Conservation (phyloP, 2,113 vertebrate genomes). For the Oreochromis tanganicae region DNA sequence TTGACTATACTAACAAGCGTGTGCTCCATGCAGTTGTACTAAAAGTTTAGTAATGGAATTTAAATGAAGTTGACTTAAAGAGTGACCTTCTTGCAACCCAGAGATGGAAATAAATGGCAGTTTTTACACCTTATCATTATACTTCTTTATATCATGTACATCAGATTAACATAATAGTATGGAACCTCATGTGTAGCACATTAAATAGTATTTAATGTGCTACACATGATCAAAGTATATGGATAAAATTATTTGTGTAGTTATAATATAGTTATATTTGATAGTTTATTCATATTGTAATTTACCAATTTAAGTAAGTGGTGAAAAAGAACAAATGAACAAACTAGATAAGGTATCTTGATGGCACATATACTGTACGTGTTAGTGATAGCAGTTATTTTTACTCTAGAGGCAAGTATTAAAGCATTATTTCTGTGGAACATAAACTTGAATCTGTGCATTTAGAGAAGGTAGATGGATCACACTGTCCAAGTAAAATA, state of each 20-base stretch:
- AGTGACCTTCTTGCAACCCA: neutral
- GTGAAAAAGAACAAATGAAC: neutral
- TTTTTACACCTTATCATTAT: neutral
- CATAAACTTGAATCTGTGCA: neutral
- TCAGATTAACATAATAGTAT: conserved; percentile 11
- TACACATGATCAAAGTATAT: neutral
- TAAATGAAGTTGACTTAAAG: neutral
- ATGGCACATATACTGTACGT: neutral
- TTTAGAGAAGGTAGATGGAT: conserved; percentile 39
- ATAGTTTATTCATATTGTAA: neutral
- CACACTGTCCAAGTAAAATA: conserved; percentile 43
- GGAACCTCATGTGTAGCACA: neutral
- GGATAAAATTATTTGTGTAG: neutral
- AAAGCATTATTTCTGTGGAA: neutral
- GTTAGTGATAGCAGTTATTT: neutral
- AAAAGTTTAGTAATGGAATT: neutral
- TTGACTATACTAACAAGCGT: conserved; percentile 1
- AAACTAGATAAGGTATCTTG: neutral
- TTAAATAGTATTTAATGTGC: neutral
- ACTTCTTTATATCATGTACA: neutral
- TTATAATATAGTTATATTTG: neutral
- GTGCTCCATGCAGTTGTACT: neutral
- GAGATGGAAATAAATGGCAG: neutral
- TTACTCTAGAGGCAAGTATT: neutral
- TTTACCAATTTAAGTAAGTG: neutral